Base-by-base conservation (phyloP, 92 coral and sea anemone genomes). In the Diadumene lineata region DNA sequence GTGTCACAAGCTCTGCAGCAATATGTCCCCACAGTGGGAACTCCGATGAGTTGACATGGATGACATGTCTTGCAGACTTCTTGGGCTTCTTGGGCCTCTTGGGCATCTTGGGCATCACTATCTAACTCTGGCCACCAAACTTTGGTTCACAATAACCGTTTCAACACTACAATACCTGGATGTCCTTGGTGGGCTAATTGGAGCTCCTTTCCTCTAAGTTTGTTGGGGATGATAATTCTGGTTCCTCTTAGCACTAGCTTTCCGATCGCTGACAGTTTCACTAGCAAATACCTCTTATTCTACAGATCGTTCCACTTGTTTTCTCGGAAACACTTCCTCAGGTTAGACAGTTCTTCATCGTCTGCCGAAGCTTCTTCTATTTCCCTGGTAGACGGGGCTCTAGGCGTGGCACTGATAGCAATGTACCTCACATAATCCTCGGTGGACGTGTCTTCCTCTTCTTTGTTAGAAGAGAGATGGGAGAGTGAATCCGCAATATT, bases 71-170 rank as follows among this genome's bases (percentile, higher is more conserved):
- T 81, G 79, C 90, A 85, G 15, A 69, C 58, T 69, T 57, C 60
- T 64, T 82, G 78, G 24, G 83, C 90, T 30, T 81, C 87, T 34
- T 24, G 23, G 51, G n/a, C n/a, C n/a, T n/a, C n/a, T n/a, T n/a
- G n/a, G n/a, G n/a, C n/a, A n/a, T n/a, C n/a, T n/a, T n/a, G n/a
- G n/a, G n/a, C n/a, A n/a, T n/a, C n/a, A n/a, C n/a, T n/a, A n/a
- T 85, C 82, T 28, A 85, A 34, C 62, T 43, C 71, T 7, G 90
- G 90, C 82, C 83, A 86, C 83, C 86, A 86, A 29, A 82, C 87
- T 22, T 86, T 86, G n/a, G 81, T 77, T 66, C 87, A 44, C 56
- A 86, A 62, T 26, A 83, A 60, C 1, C 58, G 53, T 58, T 73
- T 86, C 61, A 63, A 76, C 74, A 71, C 71, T 10, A 82, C 80